Evolutionary conservation across 2,888 invertebrate species (phyloP).

Genomic region (Drymonia ruficornis): DNA sequence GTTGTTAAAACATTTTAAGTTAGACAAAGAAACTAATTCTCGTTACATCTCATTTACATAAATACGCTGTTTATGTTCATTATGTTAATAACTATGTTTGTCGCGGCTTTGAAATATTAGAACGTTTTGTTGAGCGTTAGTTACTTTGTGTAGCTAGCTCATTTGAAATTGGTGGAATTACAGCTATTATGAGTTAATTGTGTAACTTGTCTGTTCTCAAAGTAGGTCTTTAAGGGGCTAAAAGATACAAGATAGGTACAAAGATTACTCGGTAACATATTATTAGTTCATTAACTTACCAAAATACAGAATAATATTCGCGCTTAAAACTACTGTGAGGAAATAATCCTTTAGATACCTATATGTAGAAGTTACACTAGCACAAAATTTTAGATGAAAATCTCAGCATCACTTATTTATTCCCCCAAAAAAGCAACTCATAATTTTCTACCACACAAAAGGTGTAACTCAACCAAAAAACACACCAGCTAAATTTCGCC

Average conservation of each 20-base stretch:
- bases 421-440: not conserved
- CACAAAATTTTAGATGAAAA: too few relatives aligned
- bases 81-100: constrained; percentile 1
- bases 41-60: not conserved
- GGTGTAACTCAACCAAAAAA: not conserved
- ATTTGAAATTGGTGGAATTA: constrained; percentile 13
- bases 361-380: too few relatives aligned
- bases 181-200: too few relatives aligned
- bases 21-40: constrained; percentile 38
- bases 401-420: not conserved
- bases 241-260: too few relatives aligned
- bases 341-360: too few relatives aligned
- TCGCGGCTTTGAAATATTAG: constrained; percentile 1
- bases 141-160: constrained; percentile 30
- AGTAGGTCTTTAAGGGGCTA: too few relatives aligned
- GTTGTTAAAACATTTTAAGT: constrained; percentile 17
- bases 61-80: not conserved
- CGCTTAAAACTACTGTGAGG: too few relatives aligned
- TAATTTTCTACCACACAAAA: not conserved
- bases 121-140: constrained; percentile 20
- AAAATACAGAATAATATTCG: too few relatives aligned
- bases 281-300: too few relatives aligned
- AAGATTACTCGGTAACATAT: too few relatives aligned
- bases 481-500: not conserved
- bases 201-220: too few relatives aligned